phyloP scores from a whole-genome alignment of 2,888 invertebrate genomes.

The Stenodema calcarata region DNA sequence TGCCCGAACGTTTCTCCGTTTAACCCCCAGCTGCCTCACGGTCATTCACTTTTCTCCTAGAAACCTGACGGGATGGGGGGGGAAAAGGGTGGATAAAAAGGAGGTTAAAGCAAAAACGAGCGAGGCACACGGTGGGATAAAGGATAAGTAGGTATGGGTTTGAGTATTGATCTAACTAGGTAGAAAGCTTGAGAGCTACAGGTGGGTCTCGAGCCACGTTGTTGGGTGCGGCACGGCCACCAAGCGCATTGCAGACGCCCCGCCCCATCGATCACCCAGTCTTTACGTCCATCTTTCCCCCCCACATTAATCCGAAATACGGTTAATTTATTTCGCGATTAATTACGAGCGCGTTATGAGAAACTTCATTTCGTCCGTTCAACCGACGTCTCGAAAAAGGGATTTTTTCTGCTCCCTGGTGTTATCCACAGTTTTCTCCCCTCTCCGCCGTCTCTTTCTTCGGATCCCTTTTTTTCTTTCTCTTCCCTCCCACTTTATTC shows the following conservation, averaged over 20 bases:
- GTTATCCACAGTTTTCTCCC: neutral
- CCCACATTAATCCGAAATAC: slow-evolving; percentile 32
- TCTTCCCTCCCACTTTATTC: neutral
- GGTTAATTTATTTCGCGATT: neutral
- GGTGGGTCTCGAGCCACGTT: slow-evolving; percentile 37
- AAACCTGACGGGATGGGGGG: neutral
- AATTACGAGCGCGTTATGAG: neutral
- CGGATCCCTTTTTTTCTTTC: neutral
- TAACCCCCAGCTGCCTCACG: too few species aligned
- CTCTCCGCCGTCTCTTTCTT: neutral
- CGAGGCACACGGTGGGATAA: neutral
- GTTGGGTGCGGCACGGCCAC: slow-evolving; percentile 43
- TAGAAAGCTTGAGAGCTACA: slow-evolving; percentile 42
- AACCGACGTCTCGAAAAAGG: too few species aligned
- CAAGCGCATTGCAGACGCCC: slow-evolving; percentile 49
- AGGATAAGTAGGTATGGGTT: slow-evolving; percentile 23
- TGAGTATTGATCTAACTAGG: slow-evolving; percentile 48
- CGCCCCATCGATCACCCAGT: slow-evolving; percentile 43
- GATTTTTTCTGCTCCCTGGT: neutral
- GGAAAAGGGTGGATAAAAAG: neutral
- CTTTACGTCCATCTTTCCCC: slow-evolving; percentile 30
- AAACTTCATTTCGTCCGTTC: neutral
- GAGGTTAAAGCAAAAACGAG: neutral
- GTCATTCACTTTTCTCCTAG: too few species aligned
- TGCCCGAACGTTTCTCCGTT: too few species aligned